phyloP scores from a whole-genome alignment of 1,140 invertebrate species.

The Microplitis demolitor region DNA sequence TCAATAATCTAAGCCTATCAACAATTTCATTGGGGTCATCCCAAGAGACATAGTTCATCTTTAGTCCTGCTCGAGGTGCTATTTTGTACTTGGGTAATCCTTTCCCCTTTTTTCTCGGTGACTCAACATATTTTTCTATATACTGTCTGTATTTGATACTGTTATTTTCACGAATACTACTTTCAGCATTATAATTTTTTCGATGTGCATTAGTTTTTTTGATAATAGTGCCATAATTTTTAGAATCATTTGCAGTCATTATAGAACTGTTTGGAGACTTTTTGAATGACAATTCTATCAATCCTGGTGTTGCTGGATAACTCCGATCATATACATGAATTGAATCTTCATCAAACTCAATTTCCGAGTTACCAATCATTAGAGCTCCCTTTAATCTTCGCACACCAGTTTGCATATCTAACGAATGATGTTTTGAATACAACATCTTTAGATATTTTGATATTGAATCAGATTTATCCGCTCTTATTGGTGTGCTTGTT shows the following conservation, averaged over 20 bases:
- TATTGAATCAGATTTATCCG: too few relatives aligned
- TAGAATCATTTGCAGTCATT: background rate
- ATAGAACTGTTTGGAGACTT: background rate
- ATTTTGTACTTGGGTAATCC: background rate
- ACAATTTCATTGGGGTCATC: constrained; percentile 9
- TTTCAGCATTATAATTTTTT: background rate
- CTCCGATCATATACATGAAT: too few relatives aligned
- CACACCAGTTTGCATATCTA: too few relatives aligned
- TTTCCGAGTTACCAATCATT: background rate
- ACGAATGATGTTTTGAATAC: too few relatives aligned
- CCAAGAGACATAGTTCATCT: constrained; percentile 4
- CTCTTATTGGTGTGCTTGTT: too few relatives aligned
- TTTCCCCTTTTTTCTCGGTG: background rate
- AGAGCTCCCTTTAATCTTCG: too few relatives aligned
- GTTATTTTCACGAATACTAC: background rate
- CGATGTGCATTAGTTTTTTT: constrained; percentile 8
- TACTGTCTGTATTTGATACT: background rate
- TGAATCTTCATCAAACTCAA: background rate
- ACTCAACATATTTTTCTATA: background rate
- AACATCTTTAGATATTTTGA: too few relatives aligned
- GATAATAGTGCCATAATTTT: constrained; percentile 8
- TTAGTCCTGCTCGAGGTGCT: background rate
- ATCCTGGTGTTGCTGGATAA: background rate
- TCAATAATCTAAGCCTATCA: background rate
- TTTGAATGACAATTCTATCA: constrained; percentile 5